These are phyloP conservation scores for Leptinotarsa tumamoca DNA, from an alignment of 2,888 invertebrate species.

Conservation along the genomic window DNA sequence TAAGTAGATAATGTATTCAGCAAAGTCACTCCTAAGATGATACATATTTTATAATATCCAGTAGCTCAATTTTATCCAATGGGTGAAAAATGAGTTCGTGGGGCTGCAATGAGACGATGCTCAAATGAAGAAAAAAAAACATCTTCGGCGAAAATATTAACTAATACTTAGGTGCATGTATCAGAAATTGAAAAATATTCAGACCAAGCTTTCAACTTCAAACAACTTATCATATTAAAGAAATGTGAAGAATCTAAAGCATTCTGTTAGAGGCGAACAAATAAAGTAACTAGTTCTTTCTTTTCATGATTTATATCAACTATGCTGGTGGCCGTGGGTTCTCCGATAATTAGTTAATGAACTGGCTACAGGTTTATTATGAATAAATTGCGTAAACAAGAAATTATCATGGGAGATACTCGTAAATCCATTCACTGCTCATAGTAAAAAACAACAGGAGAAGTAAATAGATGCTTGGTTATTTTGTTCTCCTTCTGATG, in stretches of 20 bases:
- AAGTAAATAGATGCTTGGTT: background rate
- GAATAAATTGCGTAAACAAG: slow-evolving; percentile 21
- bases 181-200: too few relatives aligned
- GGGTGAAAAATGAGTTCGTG: too few relatives aligned
- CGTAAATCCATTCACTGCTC: slow-evolving; percentile 7
- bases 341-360: slow-evolving; percentile 30
- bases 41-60: too few relatives aligned
- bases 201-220: too few relatives aligned
- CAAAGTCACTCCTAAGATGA: too few relatives aligned
- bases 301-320: slow-evolving; percentile 24
- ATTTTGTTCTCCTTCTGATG: background rate
- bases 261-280: background rate
- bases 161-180: too few relatives aligned
- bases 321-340: slow-evolving; percentile 28
- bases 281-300: slow-evolving; percentile 20
- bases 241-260: background rate
- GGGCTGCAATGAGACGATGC: too few relatives aligned
- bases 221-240: background rate
- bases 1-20: too few relatives aligned
- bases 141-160: too few relatives aligned
- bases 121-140: too few relatives aligned
- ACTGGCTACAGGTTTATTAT: slow-evolving; percentile 29
- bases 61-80: too few relatives aligned
- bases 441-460: background rate
- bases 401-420: slow-evolving; percentile 17